These are phyloP conservation scores for Oreotrochilus melanogaster DNA, from an alignment of 2,113 vertebrate genomes.

Conservation along the genomic window DNA sequence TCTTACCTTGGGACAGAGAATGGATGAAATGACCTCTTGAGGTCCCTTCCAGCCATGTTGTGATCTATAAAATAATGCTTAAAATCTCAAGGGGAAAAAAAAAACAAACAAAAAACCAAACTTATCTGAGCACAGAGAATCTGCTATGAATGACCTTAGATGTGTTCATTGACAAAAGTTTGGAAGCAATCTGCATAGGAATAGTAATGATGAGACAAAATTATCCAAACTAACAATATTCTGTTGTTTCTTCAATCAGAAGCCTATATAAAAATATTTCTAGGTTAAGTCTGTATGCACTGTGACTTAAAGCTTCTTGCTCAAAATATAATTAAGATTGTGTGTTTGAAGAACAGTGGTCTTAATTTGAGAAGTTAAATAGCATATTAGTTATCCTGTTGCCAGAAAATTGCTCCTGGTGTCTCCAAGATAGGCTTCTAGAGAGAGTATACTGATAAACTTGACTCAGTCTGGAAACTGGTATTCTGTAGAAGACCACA, in stretches of 20 bases:
- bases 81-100: neutral
- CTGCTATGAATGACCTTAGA: slow-evolving; percentile 41
- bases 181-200: neutral
- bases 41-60: neutral
- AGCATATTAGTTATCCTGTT: neutral
- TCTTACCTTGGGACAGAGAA: slow-evolving; percentile 26
- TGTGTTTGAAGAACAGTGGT: neutral
- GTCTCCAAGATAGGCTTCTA: neutral
- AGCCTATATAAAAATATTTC: neutral
- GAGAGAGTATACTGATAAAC: neutral
- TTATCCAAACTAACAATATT: neutral
- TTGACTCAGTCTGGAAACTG: neutral
- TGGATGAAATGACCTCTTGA: slow-evolving; percentile 48
- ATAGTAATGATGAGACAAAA: neutral
- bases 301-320: neutral
- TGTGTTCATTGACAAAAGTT: slow-evolving; percentile 45
- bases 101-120: neutral
- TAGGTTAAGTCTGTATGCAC: neutral
- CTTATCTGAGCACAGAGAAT: slow-evolving; percentile 14
- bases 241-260: neutral
- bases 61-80: slow-evolving; percentile 39
- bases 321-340: neutral
- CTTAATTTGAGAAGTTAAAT: neutral
- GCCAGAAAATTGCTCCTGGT: neutral
- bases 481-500: neutral